Evolutionary conservation across 2,888 invertebrate genomes (phyloP), one percentile per base, ranked within the genome.

Genomic region (Dexiosoma caninum): DNA sequence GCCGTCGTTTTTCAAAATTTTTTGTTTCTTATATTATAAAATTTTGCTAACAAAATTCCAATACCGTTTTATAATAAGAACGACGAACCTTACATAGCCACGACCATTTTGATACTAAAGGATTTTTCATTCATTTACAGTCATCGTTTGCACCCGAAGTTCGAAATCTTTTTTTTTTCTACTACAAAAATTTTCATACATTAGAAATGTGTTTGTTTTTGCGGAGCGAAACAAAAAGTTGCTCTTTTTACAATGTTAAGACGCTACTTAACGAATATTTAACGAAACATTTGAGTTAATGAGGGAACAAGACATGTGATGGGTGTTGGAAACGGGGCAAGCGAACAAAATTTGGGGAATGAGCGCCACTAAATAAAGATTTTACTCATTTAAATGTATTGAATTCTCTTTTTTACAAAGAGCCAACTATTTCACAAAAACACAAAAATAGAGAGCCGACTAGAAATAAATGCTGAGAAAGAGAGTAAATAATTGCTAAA

Each of bases 71-170:
- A 55, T 40, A 44, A 67, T 77, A 67, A 77, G 76, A 78, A 83
- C 84, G 88, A 88, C 87, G 86, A 89, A 77, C 89, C 88, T 86
- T 84, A 88, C 89, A 87, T 89, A 88, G 87, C 88, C 88, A 88
- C 89, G 90, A 88, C 89, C 89, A 88, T 87, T 89, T 89, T 84
- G 88, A 86, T 89, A 89, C 89, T 89, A 86, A 89, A 87, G 88
- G 85, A 85, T 85, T 85, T 86, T 87, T 84, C 85, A 87, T 85
- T 84, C 87, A 86, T 85, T 85, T 77, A 30, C 78, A 76, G 67
- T 49, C 66, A 71, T 69, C 78, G 78, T 82, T 71, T 75, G 27
- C 49, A 35, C 81, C 75, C 75, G 81, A 78, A 75, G 81, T 67
- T 75, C 49, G 71, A 66, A 71, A 71, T 30, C 49, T 60, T 51